Conservation (phyloP, 2,797 vertebrate species). For the Enteromius anoplus region DNA sequence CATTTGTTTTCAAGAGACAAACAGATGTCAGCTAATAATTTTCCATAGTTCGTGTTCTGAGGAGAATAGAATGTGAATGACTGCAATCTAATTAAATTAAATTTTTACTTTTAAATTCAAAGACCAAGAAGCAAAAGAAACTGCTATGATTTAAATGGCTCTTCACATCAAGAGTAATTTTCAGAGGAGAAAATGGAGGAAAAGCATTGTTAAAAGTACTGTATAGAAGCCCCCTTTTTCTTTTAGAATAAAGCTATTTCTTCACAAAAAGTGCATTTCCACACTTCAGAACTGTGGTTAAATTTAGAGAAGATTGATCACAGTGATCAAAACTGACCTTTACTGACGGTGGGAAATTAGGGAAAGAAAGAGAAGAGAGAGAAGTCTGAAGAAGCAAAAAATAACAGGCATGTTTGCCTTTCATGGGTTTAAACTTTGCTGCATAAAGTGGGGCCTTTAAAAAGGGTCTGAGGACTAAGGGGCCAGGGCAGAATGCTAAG, state of each 20-base stretch:
- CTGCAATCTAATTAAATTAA: background rate
- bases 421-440: background rate
- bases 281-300: constrained; percentile 45
- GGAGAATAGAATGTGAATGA: background rate
- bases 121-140: constrained; percentile 52
- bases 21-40: background rate
- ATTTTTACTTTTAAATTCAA: background rate
- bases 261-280: constrained; percentile 16
- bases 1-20: background rate
- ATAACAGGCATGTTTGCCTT: background rate
- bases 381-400: constrained; percentile 16
- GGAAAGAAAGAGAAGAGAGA: constrained; percentile 23
- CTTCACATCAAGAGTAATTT: constrained; percentile 51
- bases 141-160: constrained; percentile 64
- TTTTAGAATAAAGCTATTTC: constrained; percentile 8
- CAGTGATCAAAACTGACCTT: constrained; percentile 73
- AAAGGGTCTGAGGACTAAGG: background rate
- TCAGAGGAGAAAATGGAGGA: constrained; percentile 53
- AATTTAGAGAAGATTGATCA: constrained; percentile 69
- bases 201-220: constrained; percentile 59
- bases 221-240: constrained; percentile 4
- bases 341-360: constrained; percentile 48
- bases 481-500: background rate
- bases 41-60: background rate
- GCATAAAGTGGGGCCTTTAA: background rate